Conservation (phyloP, 1,140 invertebrate genomes). For the Leptoteleia sp. region DNA sequence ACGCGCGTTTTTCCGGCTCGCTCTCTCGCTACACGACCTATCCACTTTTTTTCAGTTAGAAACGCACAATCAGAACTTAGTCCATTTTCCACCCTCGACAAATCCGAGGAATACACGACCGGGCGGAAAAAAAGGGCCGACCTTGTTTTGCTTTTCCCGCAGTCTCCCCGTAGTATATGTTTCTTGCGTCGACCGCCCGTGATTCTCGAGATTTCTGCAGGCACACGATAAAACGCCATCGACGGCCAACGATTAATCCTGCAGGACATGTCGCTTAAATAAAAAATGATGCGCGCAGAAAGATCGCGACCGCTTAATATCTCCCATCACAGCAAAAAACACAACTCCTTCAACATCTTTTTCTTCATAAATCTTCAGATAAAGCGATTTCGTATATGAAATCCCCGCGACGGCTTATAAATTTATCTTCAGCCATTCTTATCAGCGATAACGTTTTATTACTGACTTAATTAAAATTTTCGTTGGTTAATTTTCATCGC, state of each 20-base stretch:
- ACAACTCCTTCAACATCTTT: constrained; percentile 54
- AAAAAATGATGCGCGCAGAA: constrained; percentile 57
- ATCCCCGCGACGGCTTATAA: constrained; percentile 21
- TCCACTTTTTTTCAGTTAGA: constrained; percentile 33
- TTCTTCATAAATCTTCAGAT: constrained; percentile 60
- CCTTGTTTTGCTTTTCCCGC: constrained; percentile 57
- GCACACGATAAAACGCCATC: constrained; percentile 53
- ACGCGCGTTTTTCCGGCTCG: constrained; percentile 48
- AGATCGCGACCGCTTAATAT: constrained; percentile 60
- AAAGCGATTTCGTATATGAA: constrained; percentile 43
- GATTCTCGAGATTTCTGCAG: constrained; percentile 16
- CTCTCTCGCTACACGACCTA: constrained; percentile 14
- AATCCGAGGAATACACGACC: constrained; percentile 14
- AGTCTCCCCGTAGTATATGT: constrained; percentile 9
- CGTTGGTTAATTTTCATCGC: constrained; percentile 34
- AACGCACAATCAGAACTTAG: constrained; percentile 50
- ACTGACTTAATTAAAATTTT: constrained; percentile 58
- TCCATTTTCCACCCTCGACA: constrained; percentile 55
- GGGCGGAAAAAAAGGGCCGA: constrained; percentile 5
- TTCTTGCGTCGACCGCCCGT: constrained; percentile 40
- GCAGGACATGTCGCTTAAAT: constrained; percentile 54
- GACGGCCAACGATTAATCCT: constrained; percentile 63
- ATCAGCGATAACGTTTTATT: constrained; percentile 44
- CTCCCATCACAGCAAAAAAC: constrained; percentile 51
- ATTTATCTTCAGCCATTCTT: constrained; percentile 44